These are phyloP conservation scores for Sepioteuthis lessoniana DNA, from an alignment of 2,888 invertebrate genomes.

Conservation along the genomic window DNA sequence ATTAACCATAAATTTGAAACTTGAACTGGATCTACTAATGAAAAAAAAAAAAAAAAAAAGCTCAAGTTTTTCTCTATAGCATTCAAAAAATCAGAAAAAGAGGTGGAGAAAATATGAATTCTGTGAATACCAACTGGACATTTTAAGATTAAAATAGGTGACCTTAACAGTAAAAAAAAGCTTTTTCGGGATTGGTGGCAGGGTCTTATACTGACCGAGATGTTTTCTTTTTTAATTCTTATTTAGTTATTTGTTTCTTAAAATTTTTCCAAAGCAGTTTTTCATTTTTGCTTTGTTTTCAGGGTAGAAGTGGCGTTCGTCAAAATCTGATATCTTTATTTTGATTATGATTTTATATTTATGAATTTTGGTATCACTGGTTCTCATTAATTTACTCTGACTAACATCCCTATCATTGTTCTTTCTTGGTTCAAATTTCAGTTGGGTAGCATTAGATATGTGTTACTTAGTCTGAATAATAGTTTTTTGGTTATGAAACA, in stretches of 20 bases:
- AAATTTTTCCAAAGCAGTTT: too few species aligned
- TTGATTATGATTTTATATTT: not conserved
- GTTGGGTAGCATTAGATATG: not conserved
- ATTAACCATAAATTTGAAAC: slow-evolving; percentile 21
- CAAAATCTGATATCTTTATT: not conserved
- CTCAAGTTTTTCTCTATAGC: not conserved
- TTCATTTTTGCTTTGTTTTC: not conserved
- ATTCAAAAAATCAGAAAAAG: not conserved
- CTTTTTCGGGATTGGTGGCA: not conserved
- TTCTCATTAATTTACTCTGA: not conserved
- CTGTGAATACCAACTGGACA: not conserved
- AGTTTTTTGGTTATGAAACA: not conserved
- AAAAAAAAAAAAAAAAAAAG: not conserved
- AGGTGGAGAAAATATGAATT: not conserved
- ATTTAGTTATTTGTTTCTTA: not conserved
- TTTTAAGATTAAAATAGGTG: not conserved
- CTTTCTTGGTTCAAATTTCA: not conserved
- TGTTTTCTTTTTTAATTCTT: not conserved
- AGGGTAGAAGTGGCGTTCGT: not conserved
- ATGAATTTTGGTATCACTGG: not conserved
- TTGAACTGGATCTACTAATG: not conserved
- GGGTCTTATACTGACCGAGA: not conserved
- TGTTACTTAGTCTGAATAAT: not conserved
- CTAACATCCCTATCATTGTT: not conserved
- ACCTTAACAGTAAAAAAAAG: not conserved